These are phyloP conservation scores for Cydia pomonella DNA, from an alignment of 1,140 invertebrate species.

Conservation along the genomic window DNA sequence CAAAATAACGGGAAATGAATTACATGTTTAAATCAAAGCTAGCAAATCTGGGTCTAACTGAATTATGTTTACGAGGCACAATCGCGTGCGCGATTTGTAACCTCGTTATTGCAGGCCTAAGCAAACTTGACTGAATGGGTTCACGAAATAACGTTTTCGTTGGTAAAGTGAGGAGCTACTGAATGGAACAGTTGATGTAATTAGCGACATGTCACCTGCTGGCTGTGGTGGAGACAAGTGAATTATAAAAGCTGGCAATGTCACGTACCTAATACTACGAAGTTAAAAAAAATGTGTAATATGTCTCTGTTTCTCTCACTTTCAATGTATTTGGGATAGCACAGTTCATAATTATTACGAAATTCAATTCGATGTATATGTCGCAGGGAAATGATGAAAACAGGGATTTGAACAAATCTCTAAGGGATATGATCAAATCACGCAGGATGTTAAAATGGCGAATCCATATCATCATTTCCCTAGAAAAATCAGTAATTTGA, in stretches of 20 bases:
- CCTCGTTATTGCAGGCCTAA: constrained; percentile 1
- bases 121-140: constrained; percentile 23
- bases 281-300: neutral
- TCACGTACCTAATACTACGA: neutral
- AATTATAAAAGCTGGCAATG: neutral
- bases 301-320: no score
- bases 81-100: constrained; percentile 8
- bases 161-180: neutral
- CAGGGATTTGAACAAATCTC: no score
- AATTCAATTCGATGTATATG: no score
- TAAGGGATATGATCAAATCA: no score
- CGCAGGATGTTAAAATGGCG: no score
- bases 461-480: no score
- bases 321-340: no score
- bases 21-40: constrained; percentile 19
- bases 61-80: constrained; percentile 14
- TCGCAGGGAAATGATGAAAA: no score
- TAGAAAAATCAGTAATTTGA: no score
- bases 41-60: neutral
- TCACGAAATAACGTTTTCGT: constrained; percentile 10
- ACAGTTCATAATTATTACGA: no score
- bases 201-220: constrained; percentile 5
- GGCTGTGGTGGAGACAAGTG: neutral
- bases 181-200: constrained; percentile 26
- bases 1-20: neutral